phyloP scores from a whole-genome alignment of 2,113 vertebrate genomes.

The Datnioides undecimradiatus region DNA sequence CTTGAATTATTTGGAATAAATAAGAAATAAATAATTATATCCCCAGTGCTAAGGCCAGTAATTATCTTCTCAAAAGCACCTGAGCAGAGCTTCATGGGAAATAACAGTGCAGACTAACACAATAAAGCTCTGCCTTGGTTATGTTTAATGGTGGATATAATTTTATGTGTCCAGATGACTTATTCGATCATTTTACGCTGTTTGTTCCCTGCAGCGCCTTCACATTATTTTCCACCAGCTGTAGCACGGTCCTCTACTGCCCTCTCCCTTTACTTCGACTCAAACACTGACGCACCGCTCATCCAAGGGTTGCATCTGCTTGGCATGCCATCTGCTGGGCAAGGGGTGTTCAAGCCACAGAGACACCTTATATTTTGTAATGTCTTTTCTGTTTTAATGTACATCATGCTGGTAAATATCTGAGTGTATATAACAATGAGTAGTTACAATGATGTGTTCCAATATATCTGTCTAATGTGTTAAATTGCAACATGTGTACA shows the following conservation, averaged over 20 bases:
- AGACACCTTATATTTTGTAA: background rate
- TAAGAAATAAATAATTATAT: background rate
- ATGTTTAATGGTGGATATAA: constrained; percentile 24
- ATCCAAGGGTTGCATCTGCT: background rate
- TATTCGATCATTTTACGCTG: constrained; percentile 19
- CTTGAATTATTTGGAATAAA: constrained; percentile 1
- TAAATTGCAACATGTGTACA: background rate
- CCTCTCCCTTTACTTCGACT: constrained; percentile 45
- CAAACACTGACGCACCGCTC: constrained; percentile 7
- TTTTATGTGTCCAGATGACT: constrained; percentile 20
- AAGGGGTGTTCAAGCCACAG: background rate
- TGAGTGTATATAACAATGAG: background rate
- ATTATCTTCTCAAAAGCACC: constrained; percentile 8
- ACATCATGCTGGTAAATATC: background rate
- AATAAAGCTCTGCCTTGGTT: background rate
- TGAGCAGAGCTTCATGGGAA: constrained; percentile 25
- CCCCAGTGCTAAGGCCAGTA: too few relatives aligned
- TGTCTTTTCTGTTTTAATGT: background rate
- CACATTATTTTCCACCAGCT: background rate
- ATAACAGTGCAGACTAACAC: background rate
- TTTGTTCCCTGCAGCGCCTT: background rate
- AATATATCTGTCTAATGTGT: background rate
- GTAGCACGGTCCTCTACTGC: constrained; percentile 63
- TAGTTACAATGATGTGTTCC: background rate
- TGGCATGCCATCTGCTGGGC: constrained; percentile 66